Evolutionary conservation across 2,113 vertebrate genomes (phyloP).

Genomic region (Zapornia atra): DNA sequence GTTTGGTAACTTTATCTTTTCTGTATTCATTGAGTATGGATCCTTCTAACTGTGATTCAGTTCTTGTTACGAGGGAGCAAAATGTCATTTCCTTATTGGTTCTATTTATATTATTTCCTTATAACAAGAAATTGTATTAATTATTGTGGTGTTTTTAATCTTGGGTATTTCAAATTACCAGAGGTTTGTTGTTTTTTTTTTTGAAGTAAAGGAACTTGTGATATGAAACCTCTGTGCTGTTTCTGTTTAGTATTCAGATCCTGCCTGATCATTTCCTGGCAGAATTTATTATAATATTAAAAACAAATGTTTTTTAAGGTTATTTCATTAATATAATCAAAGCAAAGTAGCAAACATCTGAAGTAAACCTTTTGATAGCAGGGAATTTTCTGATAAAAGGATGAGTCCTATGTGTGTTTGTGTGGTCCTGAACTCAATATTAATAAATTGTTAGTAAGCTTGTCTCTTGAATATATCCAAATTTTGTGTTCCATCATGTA

Average conservation of each 20-base stretch:
- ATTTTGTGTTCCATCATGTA: neutral
- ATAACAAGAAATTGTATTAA: neutral
- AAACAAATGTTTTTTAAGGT: neutral
- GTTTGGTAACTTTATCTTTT: neutral
- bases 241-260: conserved; percentile 7
- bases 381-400: neutral
- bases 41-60: neutral
- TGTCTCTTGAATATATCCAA: neutral
- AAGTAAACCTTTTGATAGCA: neutral
- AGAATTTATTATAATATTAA: neutral
- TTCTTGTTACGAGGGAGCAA: neutral
- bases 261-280: neutral
- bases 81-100: neutral
- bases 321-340: neutral
- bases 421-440: neutral
- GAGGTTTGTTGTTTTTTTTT: neutral
- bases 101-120: neutral
- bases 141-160: neutral
- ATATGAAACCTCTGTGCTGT: neutral
- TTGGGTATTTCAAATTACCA: neutral
- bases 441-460: neutral
- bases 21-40: neutral
- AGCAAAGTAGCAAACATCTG: neutral
- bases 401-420: neutral
- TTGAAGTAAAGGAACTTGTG: neutral